Evolutionary conservation across 1,140 invertebrate species (phyloP), one percentile per base, ranked within the genome.

Genomic region (Gryon sp.): DNA sequence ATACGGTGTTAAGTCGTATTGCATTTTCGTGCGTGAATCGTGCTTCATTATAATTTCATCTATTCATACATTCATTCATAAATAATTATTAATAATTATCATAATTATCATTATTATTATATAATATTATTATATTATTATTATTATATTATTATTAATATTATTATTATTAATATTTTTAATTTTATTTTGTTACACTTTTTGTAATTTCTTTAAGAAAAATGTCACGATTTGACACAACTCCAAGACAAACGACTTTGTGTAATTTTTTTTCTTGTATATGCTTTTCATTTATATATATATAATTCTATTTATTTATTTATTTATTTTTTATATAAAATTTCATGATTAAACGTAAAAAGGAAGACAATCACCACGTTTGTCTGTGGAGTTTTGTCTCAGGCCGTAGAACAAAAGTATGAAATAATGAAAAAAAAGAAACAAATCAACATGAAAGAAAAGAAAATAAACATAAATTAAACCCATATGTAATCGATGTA

Each of bases 331-430:
- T 36, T 48, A 38, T 15, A 2, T 46, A 18, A 38, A 36, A 9
- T 63, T 43, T 40, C 12, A 6, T 11, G 12, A 5, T 19, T 11
- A 11, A 52, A 20, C n/a, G n/a, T n/a, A n/a, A n/a, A n/a, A n/a
- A n/a, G n/a, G n/a, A 30, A n/a, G 57, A 73, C 57, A 73, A 73
- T 73, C 69, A 63, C 16, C 34, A 59, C 69, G 59, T 46, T 73
- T 73, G 59, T 73, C 59, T 63, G 4, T 38, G 50, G 69, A 63
- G 50, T 73, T 73, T 43, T 72, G 55, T 62, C 48, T 38, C 34
- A 59, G 48, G 43, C 45, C 65, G 45, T 59, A 50, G 65, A 69
- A 69, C 63, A 60, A 70, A 60, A 34, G 7, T 15, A 53, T 14
- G 4, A 11, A 15, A 15, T 41, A 50, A 50, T 20, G 18, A 43